Base-by-base conservation (phyloP, 1,140 invertebrate species). In the Hyphantria cunea region DNA sequence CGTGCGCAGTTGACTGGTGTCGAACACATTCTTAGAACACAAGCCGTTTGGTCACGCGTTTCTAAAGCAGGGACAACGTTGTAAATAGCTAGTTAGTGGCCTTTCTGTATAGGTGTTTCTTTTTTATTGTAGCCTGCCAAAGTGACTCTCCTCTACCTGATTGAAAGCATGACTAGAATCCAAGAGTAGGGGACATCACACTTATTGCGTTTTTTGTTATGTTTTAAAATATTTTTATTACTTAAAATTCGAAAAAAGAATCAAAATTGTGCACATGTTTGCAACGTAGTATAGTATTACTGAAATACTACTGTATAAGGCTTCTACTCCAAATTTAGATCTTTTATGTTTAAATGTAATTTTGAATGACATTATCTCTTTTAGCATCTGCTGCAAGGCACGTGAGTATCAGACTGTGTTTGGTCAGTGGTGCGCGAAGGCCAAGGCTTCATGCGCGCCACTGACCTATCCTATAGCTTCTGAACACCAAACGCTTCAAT, bases 401-500 rank as follows among this genome's bases (percentile, higher is more conserved):
- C 66, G 49, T 68, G 67, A 72, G 52, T 58, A 45, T 63, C 60
- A 74, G 75, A 73, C 77, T 83, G 80, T 80, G 75, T 86, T 86
- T 86, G 75, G 74, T 70, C 76, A 76, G 68, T 76, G 78, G 71
- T 60, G 80, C 84, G 78, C 74, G 85, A 86, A 88, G 84, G 85
- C 75, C 87, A 83, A 88, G 87, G 85, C 68, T 76, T 78, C 73
- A 81, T 79, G 71, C 74, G 80, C 78, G 69, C 77, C 70, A 70
- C 67, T 81, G 76, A 82, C 74, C 79, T 67, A 52, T 51, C 54
- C 58, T 61, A 44, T 53, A n/a, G 47, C 42, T 56, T 34, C 56
- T 60, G 51, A 58, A n/a, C 32, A 48, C 41, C 39, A 51, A 60
- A 44, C 44, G 44, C 41, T 41, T 33, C 34, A 51, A 44, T 37